Base-by-base conservation (phyloP, 2,797 vertebrate species). In the Lepus townsendii region DNA sequence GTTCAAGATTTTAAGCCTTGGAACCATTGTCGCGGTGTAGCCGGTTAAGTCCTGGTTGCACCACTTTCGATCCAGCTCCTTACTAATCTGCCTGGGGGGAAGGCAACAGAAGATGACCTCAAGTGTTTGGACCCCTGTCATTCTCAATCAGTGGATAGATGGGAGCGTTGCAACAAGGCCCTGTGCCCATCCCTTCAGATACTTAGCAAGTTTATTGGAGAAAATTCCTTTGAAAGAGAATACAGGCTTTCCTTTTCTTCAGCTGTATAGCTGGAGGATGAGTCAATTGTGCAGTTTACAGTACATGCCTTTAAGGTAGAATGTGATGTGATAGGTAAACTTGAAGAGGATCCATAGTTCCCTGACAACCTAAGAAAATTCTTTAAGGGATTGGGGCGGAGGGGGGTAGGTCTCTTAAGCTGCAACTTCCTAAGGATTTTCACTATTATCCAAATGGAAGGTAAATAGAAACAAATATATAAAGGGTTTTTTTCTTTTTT, bases 151-250 rank as follows among this genome's bases (percentile, higher is more conserved):
- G 54, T 71, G 27, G 32, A 4, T 69, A 60, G 26, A 26, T 42
- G 75, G 38, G 50, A 71, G 35, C 32, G 16, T 63, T 60, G 52
- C 32, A 52, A 1, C 11, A 30, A 63, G 65, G 30, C 38, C 63
- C 26, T 65, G 1, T 65, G 77, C 14, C 30, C 27, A 1, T 54
- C 62, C 42, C 20, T 27, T 77, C 8, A 30, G 47, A 24, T 83
- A 6, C 62, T 89, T 88, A 50, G 57, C 38, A 92, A 80, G 50
- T 47, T 80, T 66, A 9, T 27, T 90, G 47, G 47, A 78, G 57
- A 95, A 91, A 89, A 77, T 6, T 5, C 88, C 78, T 91, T 69
- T 72, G 7, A 22, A 22, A 84, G 91, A 57, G 69, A 84, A 52
- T 62, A 3, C 8, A 42, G 24, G 20, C 26, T 88, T 62, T 30